Conservation (phyloP, 2,888 invertebrate species). For the Brenthis hecate region DNA sequence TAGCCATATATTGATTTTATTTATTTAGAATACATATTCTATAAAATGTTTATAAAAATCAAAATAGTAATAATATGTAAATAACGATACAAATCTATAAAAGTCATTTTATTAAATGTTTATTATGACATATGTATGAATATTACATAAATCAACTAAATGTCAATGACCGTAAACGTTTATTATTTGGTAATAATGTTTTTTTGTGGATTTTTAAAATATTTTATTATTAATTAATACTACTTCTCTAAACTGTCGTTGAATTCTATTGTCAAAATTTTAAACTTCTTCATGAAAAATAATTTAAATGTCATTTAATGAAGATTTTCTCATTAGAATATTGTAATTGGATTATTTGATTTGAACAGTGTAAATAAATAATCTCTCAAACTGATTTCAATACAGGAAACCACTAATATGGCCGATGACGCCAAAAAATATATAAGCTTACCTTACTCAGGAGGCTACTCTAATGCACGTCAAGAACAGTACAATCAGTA, state of each 20-base stretch:
- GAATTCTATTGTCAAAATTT: too few species aligned
- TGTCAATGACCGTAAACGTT: constrained; percentile 9
- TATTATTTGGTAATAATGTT: not conserved
- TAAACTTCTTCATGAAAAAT: too few species aligned
- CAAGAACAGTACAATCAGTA: constrained; percentile 67
- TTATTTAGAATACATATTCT: constrained; percentile 21
- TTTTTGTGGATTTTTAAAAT: too few species aligned
- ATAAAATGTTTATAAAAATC: constrained; percentile 38
- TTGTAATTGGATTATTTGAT: too few species aligned
- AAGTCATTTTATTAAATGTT: constrained; percentile 20
- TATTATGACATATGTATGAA: constrained; percentile 7
- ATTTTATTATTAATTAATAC: too few species aligned
- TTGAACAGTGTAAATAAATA: too few species aligned
- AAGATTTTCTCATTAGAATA: too few species aligned
- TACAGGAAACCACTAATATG: constrained; percentile 44
- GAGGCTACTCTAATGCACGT: constrained; percentile 59
- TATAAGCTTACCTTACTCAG: constrained; percentile 41
- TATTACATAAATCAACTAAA: constrained; percentile 6
- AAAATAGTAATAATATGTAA: constrained; percentile 35
- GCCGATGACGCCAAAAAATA: constrained; percentile 48
- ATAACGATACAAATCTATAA: constrained; percentile 34
- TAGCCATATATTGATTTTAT: constrained; percentile 42
- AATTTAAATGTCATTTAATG: too few species aligned
- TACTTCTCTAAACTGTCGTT: too few species aligned
- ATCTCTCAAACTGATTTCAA: constrained; percentile 33